A percentile compares a stretch with the other conserved stretches of the same genome.
These are phyloP conservation scores for Onychorhynchus coronatus DNA, from an alignment of 2,113 vertebrate genomes.

Conservation along the genomic window DNA sequence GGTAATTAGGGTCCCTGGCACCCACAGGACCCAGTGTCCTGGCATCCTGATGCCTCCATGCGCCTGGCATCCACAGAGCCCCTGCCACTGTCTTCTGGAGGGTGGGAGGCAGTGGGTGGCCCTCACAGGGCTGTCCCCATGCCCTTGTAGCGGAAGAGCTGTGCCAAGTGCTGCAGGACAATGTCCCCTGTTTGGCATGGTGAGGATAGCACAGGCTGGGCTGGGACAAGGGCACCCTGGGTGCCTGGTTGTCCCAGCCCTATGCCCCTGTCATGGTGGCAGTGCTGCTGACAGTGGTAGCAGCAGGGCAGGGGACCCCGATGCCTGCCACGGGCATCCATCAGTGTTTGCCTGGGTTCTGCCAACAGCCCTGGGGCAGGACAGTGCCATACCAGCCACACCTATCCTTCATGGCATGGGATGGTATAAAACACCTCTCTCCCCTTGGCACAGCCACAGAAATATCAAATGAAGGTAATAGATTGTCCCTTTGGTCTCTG, in stretches of 20 bases:
- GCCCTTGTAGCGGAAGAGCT: rapidly evolving
- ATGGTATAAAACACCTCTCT: background rate
- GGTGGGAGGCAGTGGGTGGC: background rate
- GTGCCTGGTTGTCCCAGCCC: background rate
- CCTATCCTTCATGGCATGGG: background rate
- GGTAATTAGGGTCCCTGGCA: background rate
- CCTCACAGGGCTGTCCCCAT: background rate
- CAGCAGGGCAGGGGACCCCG: background rate
- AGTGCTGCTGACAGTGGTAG: background rate
- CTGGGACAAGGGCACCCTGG: background rate
- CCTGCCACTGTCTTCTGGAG: rapidly evolving
- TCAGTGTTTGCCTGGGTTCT: background rate
- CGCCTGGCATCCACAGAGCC: background rate
- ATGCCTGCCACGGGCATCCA: rapidly evolving
- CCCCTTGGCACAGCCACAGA: background rate
- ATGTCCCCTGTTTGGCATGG: rapidly evolving
- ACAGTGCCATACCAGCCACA: rapidly evolving
- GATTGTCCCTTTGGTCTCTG: background rate
- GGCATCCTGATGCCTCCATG: rapidly evolving
- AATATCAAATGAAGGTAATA: background rate
- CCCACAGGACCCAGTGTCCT: background rate
- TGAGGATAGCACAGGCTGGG: rapidly evolving
- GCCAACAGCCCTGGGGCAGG: background rate
- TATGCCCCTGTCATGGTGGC: background rate
- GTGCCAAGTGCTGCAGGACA: background rate